Base-by-base conservation (phyloP, 2,113 vertebrate genomes). In the Bucco capensis region DNA sequence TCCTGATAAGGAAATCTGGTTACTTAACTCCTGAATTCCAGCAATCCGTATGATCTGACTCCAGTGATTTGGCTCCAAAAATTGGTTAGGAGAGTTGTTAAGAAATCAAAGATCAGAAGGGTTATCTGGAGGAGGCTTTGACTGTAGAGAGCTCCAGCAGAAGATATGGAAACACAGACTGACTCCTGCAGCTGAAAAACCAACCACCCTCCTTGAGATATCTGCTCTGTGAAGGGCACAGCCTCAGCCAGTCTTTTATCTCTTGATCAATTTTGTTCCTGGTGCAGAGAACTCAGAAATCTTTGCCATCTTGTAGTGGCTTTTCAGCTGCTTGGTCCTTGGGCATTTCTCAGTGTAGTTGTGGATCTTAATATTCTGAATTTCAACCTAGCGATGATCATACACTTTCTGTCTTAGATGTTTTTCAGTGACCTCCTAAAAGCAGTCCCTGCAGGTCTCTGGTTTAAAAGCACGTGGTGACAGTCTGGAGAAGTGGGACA, bases 1-100 rank as follows among this genome's bases (percentile, higher is more conserved):
- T 1, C 14, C 23, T 42, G 71, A 87, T 83, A 88, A 89, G 54
- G 9, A 67, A 74, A 79, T 75, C 9, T 61, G 57, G 14, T 72
- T 88, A 22, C 93, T 95, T 75, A 58, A 66, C 37, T 69, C 71
- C 46, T 58, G 54, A 88, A 89, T 95, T 95, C 82, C 85, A 92
- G 60, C 30, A 73, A 56, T 33, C 83, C 67, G n/a, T 92, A 42
- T 83, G 67, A 88, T 92, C 85, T 70, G 72, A 66, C 74, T 94
- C 88, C 86, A 88, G 51, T 27, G 42, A 86, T 56, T 77, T 77
- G 61, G 35, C 42, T 89, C 42, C 22, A 70, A 38, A 86, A 83
- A 51, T 66, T 19, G 51, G 69, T 72, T 82, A 76, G 53, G 64
- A 83, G 54, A 44, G 10, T 6, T 76, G 28, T 38, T 15, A 70